These are phyloP conservation scores for Volucella inflata DNA, from an alignment of 2,888 invertebrate genomes.

Conservation along the genomic window DNA sequence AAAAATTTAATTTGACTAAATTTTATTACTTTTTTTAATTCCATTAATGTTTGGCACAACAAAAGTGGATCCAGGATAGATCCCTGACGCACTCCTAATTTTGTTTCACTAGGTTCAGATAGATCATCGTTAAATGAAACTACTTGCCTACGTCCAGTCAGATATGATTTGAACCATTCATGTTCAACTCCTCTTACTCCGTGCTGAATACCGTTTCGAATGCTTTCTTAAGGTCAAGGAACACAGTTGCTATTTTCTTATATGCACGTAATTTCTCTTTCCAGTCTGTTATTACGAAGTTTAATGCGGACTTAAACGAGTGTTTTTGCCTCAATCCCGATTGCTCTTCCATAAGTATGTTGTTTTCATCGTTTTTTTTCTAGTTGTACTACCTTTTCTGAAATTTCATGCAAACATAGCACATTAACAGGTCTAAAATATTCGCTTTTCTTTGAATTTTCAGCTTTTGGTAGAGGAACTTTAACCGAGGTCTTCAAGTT, in stretches of 20 bases:
- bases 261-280: background rate
- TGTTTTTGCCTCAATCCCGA: conserved; percentile 6
- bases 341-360: conserved; percentile 5
- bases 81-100: too few relatives aligned
- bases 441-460: conserved; percentile 8
- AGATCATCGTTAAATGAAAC: too few relatives aligned
- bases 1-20: too few relatives aligned
- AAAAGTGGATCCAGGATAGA: too few relatives aligned
- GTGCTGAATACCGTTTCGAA: too few relatives aligned
- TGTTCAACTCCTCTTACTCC: too few relatives aligned
- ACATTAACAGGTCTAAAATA: background rate
- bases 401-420: background rate
- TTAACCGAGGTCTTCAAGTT: too few relatives aligned
- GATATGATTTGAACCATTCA: too few relatives aligned
- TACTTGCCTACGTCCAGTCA: too few relatives aligned
- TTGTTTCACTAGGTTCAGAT: too few relatives aligned
- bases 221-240: background rate
- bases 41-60: too few relatives aligned
- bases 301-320: background rate
- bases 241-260: background rate
- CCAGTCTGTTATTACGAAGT: conserved; percentile 11
- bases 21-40: too few relatives aligned
- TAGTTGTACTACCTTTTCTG: background rate
- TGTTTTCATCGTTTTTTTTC: background rate
- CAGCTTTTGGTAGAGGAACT: background rate